A percentile compares a stretch with the other conserved stretches of the same genome.
Conservation (phyloP, 2,888 invertebrate genomes). For the Drosophila austrosaltans region DNA sequence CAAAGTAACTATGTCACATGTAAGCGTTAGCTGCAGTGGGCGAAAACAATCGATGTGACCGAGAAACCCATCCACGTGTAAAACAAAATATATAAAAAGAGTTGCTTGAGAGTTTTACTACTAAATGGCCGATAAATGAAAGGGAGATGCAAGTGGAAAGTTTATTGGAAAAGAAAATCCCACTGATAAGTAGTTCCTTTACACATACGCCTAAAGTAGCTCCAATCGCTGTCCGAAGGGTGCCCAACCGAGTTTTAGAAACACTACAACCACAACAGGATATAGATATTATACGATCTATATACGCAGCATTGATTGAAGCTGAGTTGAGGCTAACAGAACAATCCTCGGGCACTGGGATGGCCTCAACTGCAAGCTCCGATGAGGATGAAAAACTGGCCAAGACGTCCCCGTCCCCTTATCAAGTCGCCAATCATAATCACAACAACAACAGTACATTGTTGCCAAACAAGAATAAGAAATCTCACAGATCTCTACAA, state of each 20-base stretch:
- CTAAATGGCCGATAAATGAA: conserved; percentile 28
- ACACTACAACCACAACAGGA: not conserved
- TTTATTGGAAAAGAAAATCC: conserved; percentile 34
- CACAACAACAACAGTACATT: conserved; percentile 22
- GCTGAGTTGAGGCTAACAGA: not conserved
- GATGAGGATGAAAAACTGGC: conserved; percentile 35
- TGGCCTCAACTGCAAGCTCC: conserved; percentile 49
- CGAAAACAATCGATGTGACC: not conserved
- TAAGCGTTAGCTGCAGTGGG: not conserved
- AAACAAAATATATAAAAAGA: not conserved
- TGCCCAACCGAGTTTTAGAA: conserved; percentile 12
- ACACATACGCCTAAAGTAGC: conserved; percentile 45
- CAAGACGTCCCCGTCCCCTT: conserved; percentile 20
- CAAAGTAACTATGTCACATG: not conserved
- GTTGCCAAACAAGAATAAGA: conserved; percentile 34
- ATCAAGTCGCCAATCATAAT: conserved; percentile 19
- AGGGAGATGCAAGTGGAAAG: conserved; percentile 63
- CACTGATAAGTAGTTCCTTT: conserved; percentile 69
- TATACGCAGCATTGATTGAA: conserved; percentile 4
- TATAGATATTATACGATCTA: not conserved
- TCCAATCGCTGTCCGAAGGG: conserved; percentile 33
- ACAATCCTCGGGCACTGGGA: conserved; percentile 32
- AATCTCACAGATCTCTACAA: conserved; percentile 8
- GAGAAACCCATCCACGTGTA: not conserved
- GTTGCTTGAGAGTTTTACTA: conserved; percentile 9